Conservation (phyloP, 1,140 invertebrate species). For the Sinonovacula constricta region DNA sequence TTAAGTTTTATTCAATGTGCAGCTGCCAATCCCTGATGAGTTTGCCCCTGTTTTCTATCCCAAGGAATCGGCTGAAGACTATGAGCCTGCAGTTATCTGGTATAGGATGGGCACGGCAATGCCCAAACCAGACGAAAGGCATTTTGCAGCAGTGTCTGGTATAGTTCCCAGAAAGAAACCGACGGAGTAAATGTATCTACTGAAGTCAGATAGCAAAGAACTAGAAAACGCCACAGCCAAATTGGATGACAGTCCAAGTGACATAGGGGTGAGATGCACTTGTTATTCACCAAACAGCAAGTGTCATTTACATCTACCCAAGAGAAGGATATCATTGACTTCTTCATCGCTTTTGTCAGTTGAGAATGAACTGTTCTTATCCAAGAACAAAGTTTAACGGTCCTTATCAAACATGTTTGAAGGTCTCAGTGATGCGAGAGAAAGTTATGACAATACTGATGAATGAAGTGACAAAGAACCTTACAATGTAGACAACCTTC, state of each 20-base stretch:
- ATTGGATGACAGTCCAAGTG: neutral
- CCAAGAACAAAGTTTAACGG: no score
- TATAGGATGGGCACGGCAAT: neutral
- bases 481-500: no score
- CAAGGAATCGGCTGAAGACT: neutral
- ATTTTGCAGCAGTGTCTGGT: constrained; percentile 1
- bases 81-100: neutral
- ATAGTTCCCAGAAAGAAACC: neutral
- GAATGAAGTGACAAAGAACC: no score
- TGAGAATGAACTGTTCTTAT: no score
- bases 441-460: neutral
- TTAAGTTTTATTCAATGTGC: no score
- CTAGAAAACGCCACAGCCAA: neutral
- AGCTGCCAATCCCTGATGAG: no score
- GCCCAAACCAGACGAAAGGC: neutral
- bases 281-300: neutral
- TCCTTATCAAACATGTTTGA: constrained; percentile 12
- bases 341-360: neutral
- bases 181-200: neutral
- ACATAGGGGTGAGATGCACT: neutral
- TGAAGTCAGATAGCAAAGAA: neutral
- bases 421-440: neutral
- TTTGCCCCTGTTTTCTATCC: no score
- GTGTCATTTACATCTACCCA: neutral
- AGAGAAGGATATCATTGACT: neutral